phyloP scores from a whole-genome alignment of 2,113 vertebrate genomes.

The Cavia aperea region DNA sequence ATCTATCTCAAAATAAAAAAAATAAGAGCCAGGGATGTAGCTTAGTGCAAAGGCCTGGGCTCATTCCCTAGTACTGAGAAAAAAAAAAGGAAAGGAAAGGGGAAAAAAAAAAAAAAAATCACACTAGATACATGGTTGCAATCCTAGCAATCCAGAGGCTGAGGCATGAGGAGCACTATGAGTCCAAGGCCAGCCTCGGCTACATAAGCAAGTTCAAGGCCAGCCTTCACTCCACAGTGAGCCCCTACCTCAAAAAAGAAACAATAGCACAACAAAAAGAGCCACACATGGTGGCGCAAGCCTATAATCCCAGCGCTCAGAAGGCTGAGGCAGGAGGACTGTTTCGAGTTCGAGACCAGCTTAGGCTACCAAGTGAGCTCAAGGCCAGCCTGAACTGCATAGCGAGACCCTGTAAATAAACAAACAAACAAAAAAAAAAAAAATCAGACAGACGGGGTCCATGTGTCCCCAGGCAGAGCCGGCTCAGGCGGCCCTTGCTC shows the following conservation, averaged over 20 bases:
- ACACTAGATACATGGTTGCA: not conserved
- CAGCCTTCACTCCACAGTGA: no score
- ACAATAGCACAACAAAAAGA: no score
- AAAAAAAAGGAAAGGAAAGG: not conserved
- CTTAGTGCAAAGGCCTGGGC: not conserved
- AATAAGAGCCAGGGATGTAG: not conserved
- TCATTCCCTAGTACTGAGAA: not conserved
- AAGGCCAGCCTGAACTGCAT: not conserved
- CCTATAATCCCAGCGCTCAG: not conserved
- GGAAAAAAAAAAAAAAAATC: not conserved
- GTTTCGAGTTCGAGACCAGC: not conserved
- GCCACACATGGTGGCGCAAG: not conserved
- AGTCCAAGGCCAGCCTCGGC: no score
- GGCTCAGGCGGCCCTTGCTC: not conserved
- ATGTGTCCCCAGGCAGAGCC: not conserved
- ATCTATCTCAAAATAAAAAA: not conserved
- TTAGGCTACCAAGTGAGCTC: not conserved
- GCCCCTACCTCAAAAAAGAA: no score
- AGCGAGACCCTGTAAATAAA: not conserved
- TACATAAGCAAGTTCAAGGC: no score
- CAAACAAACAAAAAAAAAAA: no score
- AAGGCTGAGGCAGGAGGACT: not conserved
- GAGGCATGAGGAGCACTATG: no score
- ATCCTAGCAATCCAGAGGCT: not conserved
- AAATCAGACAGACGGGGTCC: accelerated